Percentiles rank a stretch among this genome's conserved stretches.
Conservation (phyloP, 1,140 invertebrate genomes). For the Drosophila miranda region DNA sequence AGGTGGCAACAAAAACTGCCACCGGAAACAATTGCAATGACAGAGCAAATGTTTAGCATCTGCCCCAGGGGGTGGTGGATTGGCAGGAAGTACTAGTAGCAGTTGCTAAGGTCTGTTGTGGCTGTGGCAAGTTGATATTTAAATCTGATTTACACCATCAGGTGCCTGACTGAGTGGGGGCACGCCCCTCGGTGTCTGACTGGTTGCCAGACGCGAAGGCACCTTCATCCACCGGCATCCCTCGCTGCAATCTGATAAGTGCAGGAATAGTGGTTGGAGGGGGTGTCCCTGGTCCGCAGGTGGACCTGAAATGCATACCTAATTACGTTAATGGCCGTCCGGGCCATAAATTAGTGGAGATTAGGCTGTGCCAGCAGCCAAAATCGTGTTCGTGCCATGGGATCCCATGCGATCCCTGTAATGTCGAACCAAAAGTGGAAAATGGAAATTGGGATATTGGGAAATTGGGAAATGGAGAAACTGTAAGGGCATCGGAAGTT, state of each 20-base stretch:
- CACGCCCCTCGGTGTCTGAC: slow-evolving; percentile 16
- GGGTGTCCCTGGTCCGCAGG: no score
- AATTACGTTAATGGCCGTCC: slow-evolving; percentile 71
- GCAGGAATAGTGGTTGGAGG: neutral
- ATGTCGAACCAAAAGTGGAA: slow-evolving; percentile 47
- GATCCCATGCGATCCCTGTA: slow-evolving; percentile 32
- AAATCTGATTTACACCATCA: slow-evolving; percentile 46
- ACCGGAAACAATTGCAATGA: slow-evolving; percentile 74
- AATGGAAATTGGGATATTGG: neutral
- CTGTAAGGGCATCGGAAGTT: neutral
- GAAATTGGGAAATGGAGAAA: neutral
- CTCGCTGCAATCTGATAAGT: slow-evolving; percentile 2
- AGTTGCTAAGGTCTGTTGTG: slow-evolving; percentile 40
- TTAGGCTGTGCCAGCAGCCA: slow-evolving; percentile 42
- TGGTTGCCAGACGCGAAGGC: slow-evolving; percentile 16
- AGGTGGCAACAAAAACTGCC: slow-evolving; percentile 40
- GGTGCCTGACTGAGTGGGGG: slow-evolving; percentile 19
- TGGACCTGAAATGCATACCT: slow-evolving; percentile 67
- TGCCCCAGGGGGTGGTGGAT: slow-evolving; percentile 36
- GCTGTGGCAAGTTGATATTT: slow-evolving; percentile 46
- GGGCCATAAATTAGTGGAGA: slow-evolving; percentile 67
- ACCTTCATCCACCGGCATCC: neutral
- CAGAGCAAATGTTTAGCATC: slow-evolving; percentile 75
- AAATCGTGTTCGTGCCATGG: slow-evolving; percentile 8
- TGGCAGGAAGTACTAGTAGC: slow-evolving; percentile 24